A percentile compares a stretch with the other conserved stretches of the same genome.
Conservation (phyloP, 2,888 invertebrate genomes). For the Escarpia spicata region DNA sequence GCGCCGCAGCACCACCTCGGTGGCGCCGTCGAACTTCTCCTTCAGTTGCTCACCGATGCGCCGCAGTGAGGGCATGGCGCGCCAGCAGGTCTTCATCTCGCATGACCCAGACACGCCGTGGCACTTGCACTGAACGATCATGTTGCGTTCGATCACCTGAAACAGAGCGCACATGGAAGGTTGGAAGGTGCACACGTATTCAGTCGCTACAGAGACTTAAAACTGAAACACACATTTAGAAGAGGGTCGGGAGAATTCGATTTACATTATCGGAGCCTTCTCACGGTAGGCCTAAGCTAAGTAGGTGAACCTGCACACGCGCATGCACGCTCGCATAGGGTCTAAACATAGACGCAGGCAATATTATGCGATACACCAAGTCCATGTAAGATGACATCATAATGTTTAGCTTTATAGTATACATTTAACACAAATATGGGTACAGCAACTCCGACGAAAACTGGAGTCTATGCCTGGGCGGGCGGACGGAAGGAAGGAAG, state of each 20-base stretch:
- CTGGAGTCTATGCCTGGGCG: background rate
- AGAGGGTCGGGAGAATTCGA: background rate
- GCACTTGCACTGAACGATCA: conserved; percentile 83
- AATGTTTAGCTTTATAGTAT: no score
- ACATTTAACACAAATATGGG: background rate
- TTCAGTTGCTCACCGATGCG: conserved; percentile 89
- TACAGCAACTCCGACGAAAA: background rate
- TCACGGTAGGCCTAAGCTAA: no score
- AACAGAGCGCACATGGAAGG: conserved; percentile 35
- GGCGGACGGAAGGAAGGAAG: background rate
- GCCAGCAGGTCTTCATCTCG: conserved; percentile 95
- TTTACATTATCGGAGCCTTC: no score
- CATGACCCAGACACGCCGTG: conserved; percentile 96
- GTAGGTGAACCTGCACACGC: no score
- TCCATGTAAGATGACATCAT: no score
- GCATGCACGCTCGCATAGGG: no score
- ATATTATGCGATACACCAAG: no score
- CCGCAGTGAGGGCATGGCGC: conserved; percentile 88
- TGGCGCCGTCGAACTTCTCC: conserved; percentile 92
- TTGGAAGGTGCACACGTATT: background rate
- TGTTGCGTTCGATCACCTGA: conserved; percentile 72
- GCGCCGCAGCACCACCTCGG: conserved; percentile 72
- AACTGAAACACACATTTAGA: background rate
- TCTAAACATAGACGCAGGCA: no score
- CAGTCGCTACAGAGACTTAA: background rate